A percentile compares a stretch with the other conserved stretches of the same genome.
phyloP scores from a whole-genome alignment of 30 jellyfish, hydroid and myxozoan genomes.

The Catostylus mosaicus region DNA sequence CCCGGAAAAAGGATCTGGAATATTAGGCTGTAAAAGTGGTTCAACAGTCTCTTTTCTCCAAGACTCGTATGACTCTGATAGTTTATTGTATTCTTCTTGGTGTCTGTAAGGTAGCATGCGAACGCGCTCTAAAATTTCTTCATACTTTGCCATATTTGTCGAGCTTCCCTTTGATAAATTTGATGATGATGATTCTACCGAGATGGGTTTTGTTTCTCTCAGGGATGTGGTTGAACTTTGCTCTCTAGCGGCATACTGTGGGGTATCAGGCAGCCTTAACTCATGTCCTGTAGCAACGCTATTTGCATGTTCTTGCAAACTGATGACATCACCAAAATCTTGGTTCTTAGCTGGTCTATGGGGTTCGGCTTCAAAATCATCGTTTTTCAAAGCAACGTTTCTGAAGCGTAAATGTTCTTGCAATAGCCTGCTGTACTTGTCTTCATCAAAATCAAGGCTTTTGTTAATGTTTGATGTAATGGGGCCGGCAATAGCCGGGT shows the following conservation, averaged over 20 bases:
- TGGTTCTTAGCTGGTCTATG: not conserved
- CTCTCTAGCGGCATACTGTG: not conserved
- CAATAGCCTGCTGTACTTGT: conserved; percentile 15
- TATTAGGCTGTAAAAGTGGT: conserved; percentile 57
- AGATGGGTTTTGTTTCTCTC: conserved; percentile 42
- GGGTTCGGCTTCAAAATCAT: not conserved
- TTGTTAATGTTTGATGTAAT: no score
- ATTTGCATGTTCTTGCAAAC: not conserved
- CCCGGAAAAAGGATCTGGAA: conserved; percentile 27
- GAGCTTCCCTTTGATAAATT: conserved; percentile 30
- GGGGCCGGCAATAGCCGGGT: no score
- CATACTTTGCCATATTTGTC: conserved; percentile 42
- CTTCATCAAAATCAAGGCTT: conserved; percentile 31
- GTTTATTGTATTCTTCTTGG: conserved; percentile 45
- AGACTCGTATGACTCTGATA: conserved; percentile 47
- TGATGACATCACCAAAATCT: not conserved
- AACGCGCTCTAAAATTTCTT: conserved; percentile 56
- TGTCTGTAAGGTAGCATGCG: conserved; percentile 67
- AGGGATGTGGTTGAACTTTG: not conserved
- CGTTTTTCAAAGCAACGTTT: not conserved
- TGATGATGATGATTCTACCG: conserved; percentile 16
- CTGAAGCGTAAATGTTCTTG: not conserved
- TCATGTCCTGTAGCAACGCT: not conserved
- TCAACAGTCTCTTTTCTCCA: conserved; percentile 72
- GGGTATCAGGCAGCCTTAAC: not conserved